A percentile compares a stretch with the other conserved stretches of the same genome.
Evolutionary conservation across 53 echinoderm and acorn worm genomes (phyloP).

Genomic region (Arbacia lixula): DNA sequence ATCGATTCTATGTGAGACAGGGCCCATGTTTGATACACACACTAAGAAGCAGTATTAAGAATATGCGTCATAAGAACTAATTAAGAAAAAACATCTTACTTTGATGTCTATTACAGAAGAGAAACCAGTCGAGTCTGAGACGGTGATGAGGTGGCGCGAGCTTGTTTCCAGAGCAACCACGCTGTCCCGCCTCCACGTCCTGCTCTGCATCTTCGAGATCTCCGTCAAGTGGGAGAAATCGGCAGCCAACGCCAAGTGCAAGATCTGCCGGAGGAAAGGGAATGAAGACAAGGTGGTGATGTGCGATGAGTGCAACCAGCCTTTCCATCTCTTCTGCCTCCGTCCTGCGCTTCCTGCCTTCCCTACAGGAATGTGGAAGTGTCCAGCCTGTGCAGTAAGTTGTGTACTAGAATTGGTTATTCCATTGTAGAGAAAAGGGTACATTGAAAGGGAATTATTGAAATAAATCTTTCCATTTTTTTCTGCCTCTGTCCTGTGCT

Average conservation of each 20-base stretch:
- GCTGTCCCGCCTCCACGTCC: constrained; percentile 83
- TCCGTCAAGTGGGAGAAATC: constrained; percentile 97
- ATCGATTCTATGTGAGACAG: too few relatives aligned
- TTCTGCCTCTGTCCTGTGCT: constrained; percentile 78
- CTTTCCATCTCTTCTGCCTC: constrained; percentile 90
- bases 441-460: neutral
- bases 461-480: constrained; percentile 78
- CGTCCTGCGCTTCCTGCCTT: constrained; percentile 74
- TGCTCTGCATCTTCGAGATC: constrained; percentile 84
- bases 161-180: constrained; percentile 59
- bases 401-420: neutral
- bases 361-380: constrained; percentile 86
- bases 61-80: too few relatives aligned
- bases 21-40: too few relatives aligned
- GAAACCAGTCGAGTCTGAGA: constrained; percentile 54
- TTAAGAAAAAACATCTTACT: too few relatives aligned
- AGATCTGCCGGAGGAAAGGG: constrained; percentile 92
- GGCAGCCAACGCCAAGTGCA: constrained; percentile 91
- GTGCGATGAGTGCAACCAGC: constrained; percentile 95
- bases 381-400: constrained; percentile 95
- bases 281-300: constrained; percentile 78
- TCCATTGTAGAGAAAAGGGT: neutral
- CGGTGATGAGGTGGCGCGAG: constrained; percentile 76
- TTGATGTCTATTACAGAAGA: constrained; percentile 2
- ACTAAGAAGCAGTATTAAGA: too few relatives aligned